Evolutionary conservation across 2,113 vertebrate species (phyloP).

Genomic region (Myocastor coypus): DNA sequence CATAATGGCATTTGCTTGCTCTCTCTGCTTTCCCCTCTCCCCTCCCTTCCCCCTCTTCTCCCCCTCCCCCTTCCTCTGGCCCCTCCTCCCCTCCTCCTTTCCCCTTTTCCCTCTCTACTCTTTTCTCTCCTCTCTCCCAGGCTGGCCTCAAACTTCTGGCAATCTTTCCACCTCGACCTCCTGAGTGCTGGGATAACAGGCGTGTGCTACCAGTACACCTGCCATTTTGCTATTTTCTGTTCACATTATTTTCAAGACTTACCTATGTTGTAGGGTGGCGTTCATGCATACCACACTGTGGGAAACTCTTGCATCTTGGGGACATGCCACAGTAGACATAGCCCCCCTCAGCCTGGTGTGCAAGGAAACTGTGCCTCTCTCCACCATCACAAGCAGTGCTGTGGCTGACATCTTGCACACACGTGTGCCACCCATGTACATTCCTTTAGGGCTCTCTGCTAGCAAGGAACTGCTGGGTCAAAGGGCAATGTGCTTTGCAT

Average conservation of each 20-base stretch:
- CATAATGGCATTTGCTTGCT: neutral
- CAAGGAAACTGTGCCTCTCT: neutral
- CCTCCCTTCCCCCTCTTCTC: neutral
- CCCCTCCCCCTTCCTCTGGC: no score
- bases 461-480: neutral
- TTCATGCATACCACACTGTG: neutral
- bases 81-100: no score
- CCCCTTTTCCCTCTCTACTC: neutral
- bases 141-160: neutral
- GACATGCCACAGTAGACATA: accelerated
- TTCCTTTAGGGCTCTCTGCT: neutral
- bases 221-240: neutral
- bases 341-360: neutral
- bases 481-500: neutral
- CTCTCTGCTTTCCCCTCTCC: neutral
- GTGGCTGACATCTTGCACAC: neutral
- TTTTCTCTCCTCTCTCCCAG: neutral
- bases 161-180: neutral
- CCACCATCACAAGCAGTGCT: neutral
- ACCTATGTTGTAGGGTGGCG: no score
- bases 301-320: neutral
- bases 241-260: neutral
- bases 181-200: neutral
- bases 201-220: neutral
- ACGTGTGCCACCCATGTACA: neutral